Evolutionary conservation across 1,140 invertebrate species (phyloP).

Genomic region (Drosophila bifasciata): DNA sequence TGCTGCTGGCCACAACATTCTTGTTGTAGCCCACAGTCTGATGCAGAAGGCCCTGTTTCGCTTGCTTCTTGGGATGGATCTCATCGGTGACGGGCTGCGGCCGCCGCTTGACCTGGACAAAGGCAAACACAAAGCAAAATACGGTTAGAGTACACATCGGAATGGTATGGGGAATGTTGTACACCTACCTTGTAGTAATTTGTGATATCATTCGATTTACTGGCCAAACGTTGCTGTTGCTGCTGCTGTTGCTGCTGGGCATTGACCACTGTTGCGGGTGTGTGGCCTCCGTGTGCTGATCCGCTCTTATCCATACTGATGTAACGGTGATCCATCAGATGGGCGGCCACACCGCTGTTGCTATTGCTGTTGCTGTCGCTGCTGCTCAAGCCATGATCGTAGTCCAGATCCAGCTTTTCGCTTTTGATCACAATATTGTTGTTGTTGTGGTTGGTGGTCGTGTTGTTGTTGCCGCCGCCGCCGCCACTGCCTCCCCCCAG

Average conservation of each 20-base stretch:
- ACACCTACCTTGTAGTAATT: slow-evolving; percentile 81
- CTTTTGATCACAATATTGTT: slow-evolving; percentile 72
- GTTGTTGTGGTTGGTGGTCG: slow-evolving; percentile 59
- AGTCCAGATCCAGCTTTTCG: slow-evolving; percentile 55
- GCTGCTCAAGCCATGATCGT: slow-evolving; percentile 53
- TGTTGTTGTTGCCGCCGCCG: slow-evolving; percentile 22
- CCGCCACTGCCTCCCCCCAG: not conserved
- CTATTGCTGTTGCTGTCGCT: slow-evolving; percentile 44
- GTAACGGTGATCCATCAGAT: slow-evolving; percentile 92
- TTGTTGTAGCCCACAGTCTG: slow-evolving; percentile 66
- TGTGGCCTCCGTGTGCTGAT: slow-evolving; percentile 66
- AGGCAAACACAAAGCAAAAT: slow-evolving; percentile 3
- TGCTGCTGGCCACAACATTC: slow-evolving; percentile 41
- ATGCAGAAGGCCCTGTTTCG: slow-evolving; percentile 69
- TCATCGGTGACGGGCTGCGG: slow-evolving; percentile 65
- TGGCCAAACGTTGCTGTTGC: slow-evolving; percentile 72
- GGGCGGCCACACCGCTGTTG: slow-evolving; percentile 80
- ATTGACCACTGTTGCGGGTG: slow-evolving; percentile 69
- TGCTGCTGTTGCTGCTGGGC: slow-evolving; percentile 78
- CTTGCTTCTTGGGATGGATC: slow-evolving; percentile 79
- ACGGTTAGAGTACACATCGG: too few species aligned
- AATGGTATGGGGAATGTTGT: not conserved
- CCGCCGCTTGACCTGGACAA: slow-evolving; percentile 74
- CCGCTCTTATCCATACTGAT: slow-evolving; percentile 84
- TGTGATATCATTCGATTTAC: slow-evolving; percentile 79